Base-by-base conservation (phyloP, 2,888 invertebrate species). In the Drosophila leonis region DNA sequence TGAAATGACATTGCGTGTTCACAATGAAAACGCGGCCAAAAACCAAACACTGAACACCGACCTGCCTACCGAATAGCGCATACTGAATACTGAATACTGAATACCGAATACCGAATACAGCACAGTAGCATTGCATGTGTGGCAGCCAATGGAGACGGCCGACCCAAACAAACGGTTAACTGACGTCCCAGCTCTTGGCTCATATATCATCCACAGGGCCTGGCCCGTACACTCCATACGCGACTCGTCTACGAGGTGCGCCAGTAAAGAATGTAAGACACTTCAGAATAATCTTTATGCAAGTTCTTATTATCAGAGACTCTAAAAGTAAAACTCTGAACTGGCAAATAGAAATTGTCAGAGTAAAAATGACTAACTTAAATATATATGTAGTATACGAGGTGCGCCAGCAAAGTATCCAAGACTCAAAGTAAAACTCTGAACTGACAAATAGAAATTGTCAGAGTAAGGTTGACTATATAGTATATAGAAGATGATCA, bases 1-100 rank as follows among this genome's bases (percentile, higher is more conserved):
- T 83, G 79, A 79, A 86, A 83, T 86, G 83, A 83, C 87, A 83
- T 86, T 83, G 83, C 83, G 83, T 83, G 83, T 65, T 71, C 71
- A 71, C 78, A 71, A 72, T 71, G 78, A 41, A 80, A 71, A 70
- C 69, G 82, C 62, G 70, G 77, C 65, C 74, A 56, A 78, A 63
- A 69, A 18, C 64, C 51, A 60, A 74, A 67, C 51, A 63, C 65
- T 15, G 54, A 52, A 71, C 24, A n/a, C 62, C 33, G 56, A 27
- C 31, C 49, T 42, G 56, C n/a, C 59, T 37, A 55, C 55, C 33
- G 60, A 76, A 55, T 39, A 63, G 27, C 12, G 35, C 56, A 44
- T 39, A 51, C 59, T 20, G 56, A 66, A 57, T 39, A 67, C 20
- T 10, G 35, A 63, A 54, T 44, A 62, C 42, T 13, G 54, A 62